Evolutionary conservation across 2,888 invertebrate genomes (phyloP).

Genomic region (Gastrophysa polygoni): DNA sequence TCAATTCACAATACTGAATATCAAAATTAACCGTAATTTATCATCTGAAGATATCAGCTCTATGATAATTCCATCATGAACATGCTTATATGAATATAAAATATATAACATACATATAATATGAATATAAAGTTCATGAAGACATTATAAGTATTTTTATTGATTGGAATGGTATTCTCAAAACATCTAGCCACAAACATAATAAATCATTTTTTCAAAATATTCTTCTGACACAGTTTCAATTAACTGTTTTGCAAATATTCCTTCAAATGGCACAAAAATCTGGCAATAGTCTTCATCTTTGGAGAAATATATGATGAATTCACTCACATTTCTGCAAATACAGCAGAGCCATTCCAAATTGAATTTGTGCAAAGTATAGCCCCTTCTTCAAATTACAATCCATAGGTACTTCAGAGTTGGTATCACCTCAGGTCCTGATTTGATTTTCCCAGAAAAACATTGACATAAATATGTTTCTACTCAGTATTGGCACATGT

Average conservation of each 20-base stretch:
- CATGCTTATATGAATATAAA: too few species aligned
- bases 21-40: too few species aligned
- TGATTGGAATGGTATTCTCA: neutral
- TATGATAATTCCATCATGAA: too few species aligned
- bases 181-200: constrained; percentile 1
- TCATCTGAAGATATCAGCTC: too few species aligned
- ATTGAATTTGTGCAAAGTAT: constrained; percentile 21
- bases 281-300: constrained; percentile 1
- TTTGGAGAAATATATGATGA: constrained; percentile 4
- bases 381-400: constrained; percentile 9
- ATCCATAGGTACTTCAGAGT: neutral
- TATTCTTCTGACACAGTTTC: constrained; percentile 7
- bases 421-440: neutral
- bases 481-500: too few species aligned
- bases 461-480: too few species aligned
- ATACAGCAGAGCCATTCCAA: constrained; percentile 20
- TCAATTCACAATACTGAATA: too few species aligned
- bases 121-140: neutral
- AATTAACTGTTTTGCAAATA: constrained; percentile 11
- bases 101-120: too few species aligned
- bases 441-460: constrained; percentile 6
- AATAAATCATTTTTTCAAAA: constrained; percentile 16
- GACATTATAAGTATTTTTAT: neutral
- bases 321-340: constrained; percentile 13
- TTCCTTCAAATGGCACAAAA: constrained; percentile 14